Base-by-base conservation (phyloP, 2,888 invertebrate species). In the Morpho deidamia region DNA sequence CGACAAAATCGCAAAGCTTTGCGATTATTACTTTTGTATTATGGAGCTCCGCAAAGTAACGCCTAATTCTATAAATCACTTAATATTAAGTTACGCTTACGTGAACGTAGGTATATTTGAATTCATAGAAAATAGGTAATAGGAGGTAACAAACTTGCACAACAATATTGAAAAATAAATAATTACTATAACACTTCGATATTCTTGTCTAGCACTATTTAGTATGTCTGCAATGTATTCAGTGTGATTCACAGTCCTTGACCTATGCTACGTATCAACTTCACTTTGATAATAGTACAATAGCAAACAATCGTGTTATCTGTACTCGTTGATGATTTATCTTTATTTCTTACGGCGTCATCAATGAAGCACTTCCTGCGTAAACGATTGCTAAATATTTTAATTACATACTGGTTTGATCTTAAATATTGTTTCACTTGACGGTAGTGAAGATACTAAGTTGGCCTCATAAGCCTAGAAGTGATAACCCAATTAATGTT, bases 211-310 rank as follows among this genome's bases (percentile, higher is more conserved):
- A 33, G 40, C 33, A 40, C 9, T 14, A 44, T 37, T 41, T 45
- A 34, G 14, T 44, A 12, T 38, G 14, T 41, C 11, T 42, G 37
- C 45, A 42, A 53, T 38, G 49, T 53, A 42, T 33, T 8, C n/a
- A n/a, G 37, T 32, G 50, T 63, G 63, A 65, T 8, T 65, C 62
- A 63, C 45, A 48, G 55, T 59, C 55, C 65, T 55, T 69, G 68
- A 71, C 70, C 68, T 69, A 67, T 54, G 65, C 47, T 42, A 56
- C 59, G 62, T 55, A 61, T 56, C 55, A 54, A 51, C 38, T 53
- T 55, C 59, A 57, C 55, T 33, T 11, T 51, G 55, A 61, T 55
- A 45, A 55, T 44, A 41, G 47, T 50, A 51, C 56, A 63, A 51
- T 52, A 56, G 41, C 48, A 51, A 41, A 53, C 45, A 46, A 50